A percentile compares a stretch with the other conserved stretches of the same genome.
Evolutionary conservation across 2,888 invertebrate species (phyloP).

Genomic region (Platycnemis pennipes): DNA sequence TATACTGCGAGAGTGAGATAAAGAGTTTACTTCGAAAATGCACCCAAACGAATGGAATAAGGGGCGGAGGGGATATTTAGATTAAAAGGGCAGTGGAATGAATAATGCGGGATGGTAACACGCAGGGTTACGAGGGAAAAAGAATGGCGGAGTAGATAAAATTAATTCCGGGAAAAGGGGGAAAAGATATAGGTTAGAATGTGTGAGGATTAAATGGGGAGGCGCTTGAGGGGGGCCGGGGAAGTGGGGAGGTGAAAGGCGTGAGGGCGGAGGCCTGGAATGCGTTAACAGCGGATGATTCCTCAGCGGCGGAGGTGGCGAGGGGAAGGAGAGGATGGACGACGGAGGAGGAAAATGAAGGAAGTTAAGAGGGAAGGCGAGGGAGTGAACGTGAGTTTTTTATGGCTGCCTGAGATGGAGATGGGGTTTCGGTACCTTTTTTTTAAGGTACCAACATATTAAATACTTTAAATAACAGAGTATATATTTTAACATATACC

Average conservation of each 20-base stretch:
- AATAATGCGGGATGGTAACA: not conserved
- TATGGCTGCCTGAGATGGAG: too few species aligned
- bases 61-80: not conserved
- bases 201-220: not conserved
- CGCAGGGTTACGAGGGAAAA: not conserved
- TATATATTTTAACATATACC: too few species aligned
- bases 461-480: too few species aligned
- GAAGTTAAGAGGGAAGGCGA: not conserved
- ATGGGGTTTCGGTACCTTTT: too few species aligned
- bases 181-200: not conserved
- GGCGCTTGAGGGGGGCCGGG: not conserved
- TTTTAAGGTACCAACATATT: too few species aligned
- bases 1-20: not conserved
- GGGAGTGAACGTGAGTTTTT: too few species aligned
- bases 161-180: not conserved
- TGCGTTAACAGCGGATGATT: conserved; percentile 1
- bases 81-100: not conserved
- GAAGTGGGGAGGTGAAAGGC: not conserved
- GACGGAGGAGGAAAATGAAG: not conserved
- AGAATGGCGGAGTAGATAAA: not conserved
- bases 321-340: not conserved
- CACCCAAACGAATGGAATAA: not conserved
- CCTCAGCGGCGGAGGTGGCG: not conserved
- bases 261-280: not conserved
- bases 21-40: not conserved